Percentiles rank a stretch among this genome's conserved stretches.
Evolutionary conservation across 64 coral and sea anemone genomes (phyloP).

Genomic region (Astreopora myriophthalma): DNA sequence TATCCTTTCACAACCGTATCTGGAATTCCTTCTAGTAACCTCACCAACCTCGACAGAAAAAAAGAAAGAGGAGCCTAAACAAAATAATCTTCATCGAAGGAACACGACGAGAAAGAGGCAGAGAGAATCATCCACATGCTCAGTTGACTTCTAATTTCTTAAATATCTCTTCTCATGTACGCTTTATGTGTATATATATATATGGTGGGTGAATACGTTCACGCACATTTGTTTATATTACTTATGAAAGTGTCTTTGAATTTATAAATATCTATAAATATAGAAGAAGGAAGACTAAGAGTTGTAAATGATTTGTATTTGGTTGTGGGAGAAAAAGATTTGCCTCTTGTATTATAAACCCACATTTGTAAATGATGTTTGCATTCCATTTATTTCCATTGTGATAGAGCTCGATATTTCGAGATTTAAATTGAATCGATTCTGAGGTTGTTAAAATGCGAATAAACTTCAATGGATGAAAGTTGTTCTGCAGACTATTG

Average conservation of each 20-base stretch:
- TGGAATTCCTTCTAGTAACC: slow-evolving; percentile 97
- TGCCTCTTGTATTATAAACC: slow-evolving; percentile 25
- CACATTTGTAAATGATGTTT: slow-evolving; percentile 59
- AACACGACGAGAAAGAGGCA: slow-evolving; percentile 73
- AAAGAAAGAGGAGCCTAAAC: slow-evolving; percentile 89
- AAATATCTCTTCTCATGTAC: slow-evolving; percentile 23
- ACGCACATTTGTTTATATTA: slow-evolving; percentile 30
- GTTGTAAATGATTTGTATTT: slow-evolving; percentile 54
- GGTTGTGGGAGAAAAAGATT: slow-evolving; percentile 38
- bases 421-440: slow-evolving; percentile 46
- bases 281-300: slow-evolving; percentile 9
- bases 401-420: slow-evolving; percentile 34
- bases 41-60: slow-evolving; percentile 92
- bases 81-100: slow-evolving; percentile 61
- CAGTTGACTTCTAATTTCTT: slow-evolving; percentile 89
- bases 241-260: slow-evolving; percentile 44
- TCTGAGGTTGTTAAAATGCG: slow-evolving; percentile 35
- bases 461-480: slow-evolving; percentile 40
- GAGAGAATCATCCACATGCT: slow-evolving; percentile 40
- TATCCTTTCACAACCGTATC: slow-evolving; percentile 95
- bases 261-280: slow-evolving; percentile 60
- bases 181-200: slow-evolving; percentile 6
- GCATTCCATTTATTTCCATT: slow-evolving; percentile 36
- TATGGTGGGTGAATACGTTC: background rate
- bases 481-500: background rate